Evolutionary conservation across 2,797 vertebrate species (phyloP).

Genomic region (Takifugu rubripes): DNA sequence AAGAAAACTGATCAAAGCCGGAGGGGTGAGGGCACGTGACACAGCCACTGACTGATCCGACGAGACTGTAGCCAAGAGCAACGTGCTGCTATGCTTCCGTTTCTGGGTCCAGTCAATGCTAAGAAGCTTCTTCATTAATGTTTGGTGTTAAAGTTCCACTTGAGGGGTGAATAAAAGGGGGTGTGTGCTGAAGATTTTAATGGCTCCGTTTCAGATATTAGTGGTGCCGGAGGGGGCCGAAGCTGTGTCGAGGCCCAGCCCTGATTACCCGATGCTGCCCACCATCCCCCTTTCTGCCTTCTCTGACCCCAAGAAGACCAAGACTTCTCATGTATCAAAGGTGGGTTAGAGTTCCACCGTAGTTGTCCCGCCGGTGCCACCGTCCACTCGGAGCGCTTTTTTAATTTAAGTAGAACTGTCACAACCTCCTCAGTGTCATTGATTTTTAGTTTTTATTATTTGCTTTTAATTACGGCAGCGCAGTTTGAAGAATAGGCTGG

Average conservation of each 20-base stretch:
- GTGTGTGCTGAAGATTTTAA: neutral
- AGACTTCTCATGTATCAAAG: conserved; percentile 94
- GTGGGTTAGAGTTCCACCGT: conserved; percentile 65
- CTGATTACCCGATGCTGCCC: conserved; percentile 96
- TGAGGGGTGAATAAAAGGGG: neutral
- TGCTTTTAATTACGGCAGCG: conserved; percentile 7
- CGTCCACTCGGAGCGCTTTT: neutral
- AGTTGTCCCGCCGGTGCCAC: neutral
- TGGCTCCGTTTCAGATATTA: conserved; percentile 79
- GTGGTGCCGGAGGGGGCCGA: conserved; percentile 98
- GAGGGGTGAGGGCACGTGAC: conserved; percentile 85
- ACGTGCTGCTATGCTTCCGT: too few species aligned
- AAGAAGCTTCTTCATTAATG: too few species aligned
- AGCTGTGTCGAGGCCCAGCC: conserved; percentile 90
- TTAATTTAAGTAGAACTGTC: neutral
- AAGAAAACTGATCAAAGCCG: conserved; percentile 92
- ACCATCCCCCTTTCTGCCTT: conserved; percentile 98
- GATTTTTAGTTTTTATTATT: neutral
- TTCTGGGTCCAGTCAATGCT: too few species aligned
- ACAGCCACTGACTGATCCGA: neutral
- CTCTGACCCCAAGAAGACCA: conserved; percentile 98
- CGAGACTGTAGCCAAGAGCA: too few species aligned
- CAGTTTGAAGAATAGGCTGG: conserved; percentile 17
- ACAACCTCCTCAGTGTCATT: neutral
- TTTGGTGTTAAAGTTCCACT: too few species aligned